Conservation (phyloP, 2,888 invertebrate species). For the Scaptomyza flava region DNA sequence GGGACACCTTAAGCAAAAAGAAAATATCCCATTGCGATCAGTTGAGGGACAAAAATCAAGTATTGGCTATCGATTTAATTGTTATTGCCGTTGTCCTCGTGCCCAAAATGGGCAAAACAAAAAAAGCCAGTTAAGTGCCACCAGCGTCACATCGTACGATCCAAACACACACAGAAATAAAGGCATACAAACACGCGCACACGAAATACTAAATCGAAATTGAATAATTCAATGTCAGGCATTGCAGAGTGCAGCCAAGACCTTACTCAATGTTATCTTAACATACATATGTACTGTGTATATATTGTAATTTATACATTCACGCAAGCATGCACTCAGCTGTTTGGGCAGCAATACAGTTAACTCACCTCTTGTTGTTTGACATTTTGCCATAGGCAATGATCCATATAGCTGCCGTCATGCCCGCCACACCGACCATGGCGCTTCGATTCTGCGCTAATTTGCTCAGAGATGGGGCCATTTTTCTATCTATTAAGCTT, state of each 20-base stretch:
- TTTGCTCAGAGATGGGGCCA: constrained; percentile 92
- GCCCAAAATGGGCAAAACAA: constrained; percentile 38
- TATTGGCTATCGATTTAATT: constrained; percentile 4
- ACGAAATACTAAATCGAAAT: constrained; percentile 32
- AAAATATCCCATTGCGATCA: constrained; percentile 42
- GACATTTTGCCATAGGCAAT: constrained; percentile 86
- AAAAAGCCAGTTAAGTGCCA: constrained; percentile 40
- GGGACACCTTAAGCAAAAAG: constrained; percentile 8
- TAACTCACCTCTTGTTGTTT: constrained; percentile 85
- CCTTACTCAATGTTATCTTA: constrained; percentile 53
- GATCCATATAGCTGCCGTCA: constrained; percentile 87
- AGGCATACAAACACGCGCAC: not conserved
- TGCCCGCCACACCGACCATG: constrained; percentile 88
- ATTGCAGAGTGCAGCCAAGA: constrained; percentile 49
- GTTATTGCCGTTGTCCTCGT: constrained; percentile 43
- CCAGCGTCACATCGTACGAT: constrained; percentile 52
- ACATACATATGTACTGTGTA: not conserved
- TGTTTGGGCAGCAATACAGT: not conserved
- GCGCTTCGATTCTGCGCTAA: constrained; percentile 87
- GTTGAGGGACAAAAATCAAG: constrained; percentile 31
- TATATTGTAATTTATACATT: too few species aligned
- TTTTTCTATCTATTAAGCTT: constrained; percentile 74
- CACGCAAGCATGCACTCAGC: not conserved
- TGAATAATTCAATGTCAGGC: constrained; percentile 66
- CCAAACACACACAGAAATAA: constrained; percentile 5